Evolutionary conservation across 1,140 invertebrate species (phyloP), one percentile per base, ranked within the genome.

Genomic region (Tetragonula clypearis): DNA sequence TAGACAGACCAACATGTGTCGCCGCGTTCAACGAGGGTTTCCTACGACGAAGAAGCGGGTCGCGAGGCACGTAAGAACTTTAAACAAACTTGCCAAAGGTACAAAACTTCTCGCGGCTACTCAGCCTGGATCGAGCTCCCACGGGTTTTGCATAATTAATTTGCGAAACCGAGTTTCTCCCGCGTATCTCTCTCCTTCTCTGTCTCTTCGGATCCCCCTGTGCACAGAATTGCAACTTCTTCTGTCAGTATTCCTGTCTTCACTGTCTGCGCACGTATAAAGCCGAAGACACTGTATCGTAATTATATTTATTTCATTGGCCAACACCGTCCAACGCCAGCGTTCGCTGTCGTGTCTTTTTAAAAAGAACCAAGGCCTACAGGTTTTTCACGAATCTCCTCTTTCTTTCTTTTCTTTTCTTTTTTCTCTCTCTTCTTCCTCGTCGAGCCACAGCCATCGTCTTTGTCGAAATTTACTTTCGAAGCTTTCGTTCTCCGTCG

Each of bases 131-230:
- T 74, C 81, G 56, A 69, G 41, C 30, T 77, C 68, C 80, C 58
- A 58, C 49, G n/a, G 60, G 75, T 74, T 56, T 74, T 89, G 87
- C 84, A 89, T 89, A 89, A 89, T 88, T 68, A 89, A 88, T 89
- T 88, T 86, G 77, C 55, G 53, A 84, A 86, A 78, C 71, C 58
- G 53, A 81, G 75, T 86, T 86, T 49, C 73, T 58, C 79, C 26
- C 74, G 60, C 53, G 5, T 69, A 19, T 35, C 77, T 82, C 68
- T 19, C 30, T n/a, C 58, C 6, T 6, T 49, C 41, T 49, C 6
- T 58, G 56, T 58, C 17, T 58, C 56, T 58, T 58, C 14, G 17
- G n/a, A 66, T 15, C 41, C 15, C 5, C 8, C n/a, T 15, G 60
- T 21, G 17, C 2, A 53, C 62, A 6, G 62, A 41, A 56, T 65